A percentile compares a stretch with the other conserved stretches of the same genome.
Evolutionary conservation across 2,888 invertebrate genomes (phyloP).

Genomic region (Cylloceria caligata): DNA sequence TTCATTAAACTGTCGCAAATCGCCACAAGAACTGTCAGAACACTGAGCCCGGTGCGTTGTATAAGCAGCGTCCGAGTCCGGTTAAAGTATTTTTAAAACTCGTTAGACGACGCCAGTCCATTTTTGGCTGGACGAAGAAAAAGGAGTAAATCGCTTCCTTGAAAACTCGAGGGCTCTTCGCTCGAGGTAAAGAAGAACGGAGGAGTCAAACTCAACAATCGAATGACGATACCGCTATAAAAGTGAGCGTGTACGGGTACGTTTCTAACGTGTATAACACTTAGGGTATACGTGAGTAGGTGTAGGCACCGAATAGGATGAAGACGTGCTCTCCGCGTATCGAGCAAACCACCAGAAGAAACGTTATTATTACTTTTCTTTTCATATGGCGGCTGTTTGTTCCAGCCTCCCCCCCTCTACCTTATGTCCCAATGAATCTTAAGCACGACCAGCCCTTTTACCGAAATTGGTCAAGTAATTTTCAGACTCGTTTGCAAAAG

Average conservation of each 20-base stretch:
- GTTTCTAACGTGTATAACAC: constrained; percentile 28
- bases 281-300: constrained; percentile 17
- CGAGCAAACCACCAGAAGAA: background rate
- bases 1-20: constrained; percentile 72
- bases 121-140: constrained; percentile 66
- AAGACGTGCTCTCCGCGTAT: background rate
- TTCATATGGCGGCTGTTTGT: constrained; percentile 14
- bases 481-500: constrained; percentile 51
- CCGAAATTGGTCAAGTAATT: constrained; percentile 55
- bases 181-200: constrained; percentile 11
- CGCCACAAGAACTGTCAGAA: constrained; percentile 70
- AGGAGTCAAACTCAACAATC: constrained; percentile 40
- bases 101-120: constrained; percentile 73
- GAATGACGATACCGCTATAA: constrained; percentile 48
- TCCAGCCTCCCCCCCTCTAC: constrained; percentile 7
- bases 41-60: constrained; percentile 46
- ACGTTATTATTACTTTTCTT: constrained; percentile 3
- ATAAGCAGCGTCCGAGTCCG: constrained; percentile 52
- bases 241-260: constrained; percentile 41
- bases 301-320: constrained; percentile 33
- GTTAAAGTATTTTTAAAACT: constrained; percentile 77
- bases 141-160: constrained; percentile 32
- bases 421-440: constrained; percentile 49
- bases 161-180: constrained; percentile 33
- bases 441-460: constrained; percentile 29